phyloP scores from a whole-genome alignment of 2,888 invertebrate genomes.

The Conus canariensis region DNA sequence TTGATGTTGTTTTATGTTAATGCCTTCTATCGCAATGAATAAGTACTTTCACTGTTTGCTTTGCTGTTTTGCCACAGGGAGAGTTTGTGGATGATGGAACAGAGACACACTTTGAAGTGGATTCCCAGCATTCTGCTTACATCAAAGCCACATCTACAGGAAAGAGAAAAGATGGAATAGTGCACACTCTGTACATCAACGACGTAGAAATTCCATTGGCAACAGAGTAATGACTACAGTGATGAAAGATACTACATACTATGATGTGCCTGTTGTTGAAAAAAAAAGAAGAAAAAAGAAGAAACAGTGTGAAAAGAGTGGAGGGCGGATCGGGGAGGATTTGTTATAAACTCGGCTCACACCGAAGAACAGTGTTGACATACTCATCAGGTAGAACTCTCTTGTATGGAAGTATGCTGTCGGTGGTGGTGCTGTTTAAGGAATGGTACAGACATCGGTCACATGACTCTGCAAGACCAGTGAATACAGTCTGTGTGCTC shows the following conservation, averaged over 20 bases:
- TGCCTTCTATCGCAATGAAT: no score
- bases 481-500: no score
- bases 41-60: no score
- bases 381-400: background rate
- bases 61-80: conserved; percentile 80
- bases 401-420: no score
- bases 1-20: no score
- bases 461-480: no score
- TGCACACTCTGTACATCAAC: conserved; percentile 82
- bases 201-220: conserved; percentile 70
- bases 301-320: background rate
- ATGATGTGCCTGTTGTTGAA: background rate
- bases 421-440: no score
- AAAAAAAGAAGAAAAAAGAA: background rate
- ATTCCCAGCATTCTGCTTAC: conserved; percentile 78
- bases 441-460: background rate
- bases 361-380: background rate
- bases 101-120: conserved; percentile 87
- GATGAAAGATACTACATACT: background rate
- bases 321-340: background rate
- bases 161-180: conserved; percentile 83
- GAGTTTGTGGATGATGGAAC: conserved; percentile 92
- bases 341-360: background rate
- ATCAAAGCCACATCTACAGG: conserved; percentile 83
- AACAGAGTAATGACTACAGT: conserved; percentile 51